Conservation (phyloP, 2,113 vertebrate species). For the Pterocles burchelli region DNA sequence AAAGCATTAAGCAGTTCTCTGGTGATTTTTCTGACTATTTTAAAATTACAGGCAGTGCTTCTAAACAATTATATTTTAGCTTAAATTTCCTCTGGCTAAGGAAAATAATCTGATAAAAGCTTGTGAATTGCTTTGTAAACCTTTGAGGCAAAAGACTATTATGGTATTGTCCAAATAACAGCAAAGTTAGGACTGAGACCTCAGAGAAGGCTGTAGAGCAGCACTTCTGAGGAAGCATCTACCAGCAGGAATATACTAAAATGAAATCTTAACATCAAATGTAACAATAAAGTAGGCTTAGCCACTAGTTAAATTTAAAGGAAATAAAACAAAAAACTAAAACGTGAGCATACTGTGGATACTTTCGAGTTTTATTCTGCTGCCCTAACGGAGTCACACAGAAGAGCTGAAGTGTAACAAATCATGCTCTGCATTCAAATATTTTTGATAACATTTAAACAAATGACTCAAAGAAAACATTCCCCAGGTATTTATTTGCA, state of each 20-base stretch:
- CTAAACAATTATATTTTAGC: background rate
- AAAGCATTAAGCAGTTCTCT: background rate
- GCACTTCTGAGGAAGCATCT: background rate
- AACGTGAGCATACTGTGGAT: background rate
- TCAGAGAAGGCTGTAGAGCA: background rate
- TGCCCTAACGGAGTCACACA: slow-evolving; percentile 63
- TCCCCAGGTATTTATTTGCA: slow-evolving; percentile 59
- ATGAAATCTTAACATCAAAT: background rate
- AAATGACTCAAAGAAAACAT: slow-evolving; percentile 24
- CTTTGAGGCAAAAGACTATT: background rate
- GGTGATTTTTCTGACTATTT: background rate
- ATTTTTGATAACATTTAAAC: slow-evolving; percentile 44
- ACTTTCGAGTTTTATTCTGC: slow-evolving; percentile 75
- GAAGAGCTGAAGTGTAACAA: slow-evolving; percentile 46
- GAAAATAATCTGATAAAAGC: background rate
- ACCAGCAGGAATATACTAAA: background rate
- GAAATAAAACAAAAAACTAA: too few relatives aligned
- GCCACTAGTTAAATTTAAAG: background rate
- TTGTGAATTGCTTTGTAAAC: background rate
- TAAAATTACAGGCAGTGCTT: background rate
- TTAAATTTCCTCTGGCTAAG: background rate
- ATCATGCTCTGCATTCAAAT: slow-evolving; percentile 71
- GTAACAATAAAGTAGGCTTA: background rate
- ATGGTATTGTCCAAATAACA: background rate
- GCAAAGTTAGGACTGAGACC: background rate